Conservation (phyloP, 2,797 vertebrate genomes). For the Emys orbicularis region DNA sequence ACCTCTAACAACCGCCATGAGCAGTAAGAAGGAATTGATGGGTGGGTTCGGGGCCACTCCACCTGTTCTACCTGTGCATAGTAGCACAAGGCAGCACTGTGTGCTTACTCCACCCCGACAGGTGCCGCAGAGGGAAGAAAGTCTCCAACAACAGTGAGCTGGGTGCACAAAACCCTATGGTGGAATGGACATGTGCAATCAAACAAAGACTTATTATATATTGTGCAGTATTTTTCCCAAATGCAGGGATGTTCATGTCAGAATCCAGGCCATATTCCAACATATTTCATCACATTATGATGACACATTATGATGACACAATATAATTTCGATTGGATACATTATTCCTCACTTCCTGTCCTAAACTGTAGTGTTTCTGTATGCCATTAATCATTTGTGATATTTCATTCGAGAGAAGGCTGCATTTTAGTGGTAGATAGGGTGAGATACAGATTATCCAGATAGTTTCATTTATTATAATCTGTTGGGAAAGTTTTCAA, state of each 20-base stretch:
- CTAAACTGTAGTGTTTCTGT: not conserved
- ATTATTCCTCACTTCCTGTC: not conserved
- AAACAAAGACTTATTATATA: not conserved
- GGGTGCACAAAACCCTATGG: not conserved
- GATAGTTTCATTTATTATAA: not conserved
- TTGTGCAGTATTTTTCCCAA: not conserved
- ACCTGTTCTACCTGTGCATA: not conserved
- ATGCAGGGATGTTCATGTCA: not conserved
- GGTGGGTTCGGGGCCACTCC: not conserved
- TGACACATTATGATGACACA: not conserved
- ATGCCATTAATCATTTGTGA: not conserved
- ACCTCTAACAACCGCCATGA: not conserved
- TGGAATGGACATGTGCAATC: not conserved
- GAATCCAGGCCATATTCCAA: not conserved
- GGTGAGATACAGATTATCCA: not conserved
- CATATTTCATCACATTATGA: not conserved
- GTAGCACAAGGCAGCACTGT: not conserved
- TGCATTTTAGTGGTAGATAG: not conserved
- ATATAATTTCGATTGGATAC: not conserved
- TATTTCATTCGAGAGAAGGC: not conserved
- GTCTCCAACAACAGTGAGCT: not conserved
- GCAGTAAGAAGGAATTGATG: not conserved
- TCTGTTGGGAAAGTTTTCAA: not conserved
- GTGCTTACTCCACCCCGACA: not conserved
- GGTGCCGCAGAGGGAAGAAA: not conserved